Conservation (phyloP, 2,888 invertebrate genomes). For the Melinaea menophilus region DNA sequence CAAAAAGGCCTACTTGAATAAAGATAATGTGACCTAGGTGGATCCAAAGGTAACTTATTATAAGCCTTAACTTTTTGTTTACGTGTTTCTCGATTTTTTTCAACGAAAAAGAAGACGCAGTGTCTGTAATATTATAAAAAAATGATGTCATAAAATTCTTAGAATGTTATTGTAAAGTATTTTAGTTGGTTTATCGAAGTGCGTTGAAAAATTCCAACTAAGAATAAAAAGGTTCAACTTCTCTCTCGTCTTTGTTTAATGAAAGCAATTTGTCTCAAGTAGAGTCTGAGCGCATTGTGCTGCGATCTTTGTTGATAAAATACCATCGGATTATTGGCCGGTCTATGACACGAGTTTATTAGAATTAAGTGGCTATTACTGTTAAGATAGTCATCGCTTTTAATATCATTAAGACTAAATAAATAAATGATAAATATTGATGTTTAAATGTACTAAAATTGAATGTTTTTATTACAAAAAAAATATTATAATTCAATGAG, state of each 20-base stretch:
- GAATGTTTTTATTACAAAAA: no score
- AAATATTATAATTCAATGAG: no score
- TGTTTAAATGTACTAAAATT: not conserved
- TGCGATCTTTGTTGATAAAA: conserved; percentile 23
- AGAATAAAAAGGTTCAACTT: conserved; percentile 4
- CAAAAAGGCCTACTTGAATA: no score
- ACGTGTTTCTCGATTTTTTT: no score
- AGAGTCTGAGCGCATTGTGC: conserved; percentile 13
- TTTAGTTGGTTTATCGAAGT: not conserved
- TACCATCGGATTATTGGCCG: conserved; percentile 21
- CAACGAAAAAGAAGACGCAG: not conserved
- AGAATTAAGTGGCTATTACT: not conserved
- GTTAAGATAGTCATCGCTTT: conserved; percentile 1
- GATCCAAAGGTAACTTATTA: no score
- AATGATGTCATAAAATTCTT: no score
- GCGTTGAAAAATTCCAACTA: not conserved
- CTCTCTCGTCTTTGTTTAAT: conserved; percentile 5
- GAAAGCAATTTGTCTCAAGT: conserved; percentile 17
- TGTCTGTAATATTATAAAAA: no score
- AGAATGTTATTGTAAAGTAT: not conserved
- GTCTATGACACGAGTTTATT: conserved; percentile 17
- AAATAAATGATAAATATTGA: not conserved
- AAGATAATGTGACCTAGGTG: no score
- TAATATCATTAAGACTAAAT: not conserved
- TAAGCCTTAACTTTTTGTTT: no score